phyloP scores from a whole-genome alignment of 2,797 vertebrate species.

The Tamandua tetradactyla region DNA sequence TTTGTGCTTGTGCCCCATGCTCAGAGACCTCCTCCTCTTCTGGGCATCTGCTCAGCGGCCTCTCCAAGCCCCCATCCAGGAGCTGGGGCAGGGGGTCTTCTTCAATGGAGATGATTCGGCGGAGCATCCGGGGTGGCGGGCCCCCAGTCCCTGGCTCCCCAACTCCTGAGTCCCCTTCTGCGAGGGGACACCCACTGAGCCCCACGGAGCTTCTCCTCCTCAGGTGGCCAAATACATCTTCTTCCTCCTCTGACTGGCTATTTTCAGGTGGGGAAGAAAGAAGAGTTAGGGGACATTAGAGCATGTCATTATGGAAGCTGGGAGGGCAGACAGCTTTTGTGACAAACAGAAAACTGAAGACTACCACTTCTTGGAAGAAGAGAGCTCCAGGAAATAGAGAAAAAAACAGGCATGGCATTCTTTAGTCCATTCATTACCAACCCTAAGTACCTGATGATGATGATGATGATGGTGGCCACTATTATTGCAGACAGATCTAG shows the following conservation, averaged over 20 bases:
- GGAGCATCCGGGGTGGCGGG: constrained; percentile 81
- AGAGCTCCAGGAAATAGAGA: background rate
- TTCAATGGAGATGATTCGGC: constrained; percentile 96
- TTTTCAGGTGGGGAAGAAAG: background rate
- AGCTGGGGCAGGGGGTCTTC: constrained; percentile 94
- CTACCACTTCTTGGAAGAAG: fast-evolving
- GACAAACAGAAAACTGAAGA: background rate
- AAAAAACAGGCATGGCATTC: background rate
- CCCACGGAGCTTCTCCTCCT: constrained; percentile 81
- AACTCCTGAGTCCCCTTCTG: constrained; percentile 51
- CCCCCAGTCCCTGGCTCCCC: constrained; percentile 67
- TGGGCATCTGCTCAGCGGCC: constrained; percentile 83
- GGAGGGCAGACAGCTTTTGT: background rate
- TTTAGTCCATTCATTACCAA: background rate
- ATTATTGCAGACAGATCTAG: background rate
- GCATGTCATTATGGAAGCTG: background rate
- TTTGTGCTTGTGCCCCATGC: constrained; percentile 29
- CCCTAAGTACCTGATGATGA: background rate
- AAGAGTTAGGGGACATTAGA: background rate
- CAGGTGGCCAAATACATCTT: constrained; percentile 80
- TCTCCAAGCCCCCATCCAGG: constrained; percentile 84
- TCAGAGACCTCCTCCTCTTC: constrained; percentile 82
- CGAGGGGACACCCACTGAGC: constrained; percentile 74
- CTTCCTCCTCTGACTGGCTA: constrained; percentile 88
- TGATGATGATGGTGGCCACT: background rate